Evolutionary conservation across 2,113 vertebrate genomes (phyloP).

Genomic region (Prionailurus bengalensis): DNA sequence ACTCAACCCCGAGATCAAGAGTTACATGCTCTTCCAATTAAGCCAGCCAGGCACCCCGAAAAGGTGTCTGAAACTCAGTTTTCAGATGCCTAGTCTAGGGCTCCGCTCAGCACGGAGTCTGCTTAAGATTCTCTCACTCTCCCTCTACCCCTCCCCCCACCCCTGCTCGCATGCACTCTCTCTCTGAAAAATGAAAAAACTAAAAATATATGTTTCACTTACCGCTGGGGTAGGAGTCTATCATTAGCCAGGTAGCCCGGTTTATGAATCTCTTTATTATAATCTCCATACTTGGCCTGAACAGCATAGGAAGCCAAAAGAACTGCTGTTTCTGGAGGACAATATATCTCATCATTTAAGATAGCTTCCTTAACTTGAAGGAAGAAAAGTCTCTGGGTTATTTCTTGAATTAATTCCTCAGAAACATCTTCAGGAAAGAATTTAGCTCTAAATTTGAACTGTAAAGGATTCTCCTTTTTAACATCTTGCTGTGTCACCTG

Average conservation of each 20-base stretch:
- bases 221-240: conserved; percentile 98
- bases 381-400: conserved; percentile 99
- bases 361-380: conserved; percentile 99
- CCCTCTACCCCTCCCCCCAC: no score
- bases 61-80: not conserved
- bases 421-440: conserved; percentile 99
- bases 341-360: conserved; percentile 98
- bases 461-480: conserved; percentile 98
- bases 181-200: no score
- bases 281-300: conserved; percentile 97
- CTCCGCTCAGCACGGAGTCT: not conserved
- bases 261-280: conserved; percentile 95
- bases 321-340: conserved; percentile 98
- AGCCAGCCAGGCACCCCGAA: not conserved
- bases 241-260: conserved; percentile 96
- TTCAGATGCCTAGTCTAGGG: not conserved
- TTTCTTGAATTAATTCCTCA: conserved; percentile 98
- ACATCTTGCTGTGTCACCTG: conserved; percentile 99
- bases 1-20: not conserved
- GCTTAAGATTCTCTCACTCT: no score
- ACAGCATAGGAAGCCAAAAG: conserved; percentile 97
- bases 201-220: conserved; percentile 73
- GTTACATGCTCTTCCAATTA: not conserved
- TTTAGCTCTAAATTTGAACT: conserved; percentile 98
- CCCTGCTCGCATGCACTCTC: no score